These are phyloP conservation scores for Struthio camelus DNA, from an alignment of 2,113 vertebrate species.

Conservation along the genomic window DNA sequence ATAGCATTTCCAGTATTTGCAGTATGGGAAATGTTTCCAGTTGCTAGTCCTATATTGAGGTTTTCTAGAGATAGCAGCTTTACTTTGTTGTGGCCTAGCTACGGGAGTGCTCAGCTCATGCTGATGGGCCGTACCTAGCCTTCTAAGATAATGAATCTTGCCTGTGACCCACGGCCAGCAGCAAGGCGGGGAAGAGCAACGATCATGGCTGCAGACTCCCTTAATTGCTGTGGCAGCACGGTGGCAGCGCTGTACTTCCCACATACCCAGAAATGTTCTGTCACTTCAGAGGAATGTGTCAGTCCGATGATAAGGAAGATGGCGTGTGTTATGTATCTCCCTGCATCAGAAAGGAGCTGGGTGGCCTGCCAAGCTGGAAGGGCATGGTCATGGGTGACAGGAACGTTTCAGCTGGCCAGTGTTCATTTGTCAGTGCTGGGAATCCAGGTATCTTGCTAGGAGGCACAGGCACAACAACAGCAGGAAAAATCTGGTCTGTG, in stretches of 20 bases:
- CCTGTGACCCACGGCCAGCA: neutral
- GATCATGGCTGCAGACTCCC: neutral
- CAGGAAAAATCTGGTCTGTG: neutral
- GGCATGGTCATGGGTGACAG: neutral
- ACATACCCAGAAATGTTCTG: neutral
- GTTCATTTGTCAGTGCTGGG: neutral
- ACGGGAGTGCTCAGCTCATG: neutral
- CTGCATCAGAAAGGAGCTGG: neutral
- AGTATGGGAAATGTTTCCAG: neutral
- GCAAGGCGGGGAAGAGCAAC: neutral
- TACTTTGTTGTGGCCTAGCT: neutral
- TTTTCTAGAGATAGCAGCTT: neutral
- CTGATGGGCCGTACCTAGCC: neutral
- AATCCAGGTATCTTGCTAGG: neutral
- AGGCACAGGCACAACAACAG: neutral
- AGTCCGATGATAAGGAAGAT: neutral
- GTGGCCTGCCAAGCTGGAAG: neutral
- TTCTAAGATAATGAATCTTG: neutral
- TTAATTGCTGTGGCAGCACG: neutral
- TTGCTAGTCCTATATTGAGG: neutral
- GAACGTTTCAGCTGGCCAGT: neutral
- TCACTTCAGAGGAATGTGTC: neutral
- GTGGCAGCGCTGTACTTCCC: neutral
- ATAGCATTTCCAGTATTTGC: neutral
- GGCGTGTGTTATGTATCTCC: accelerated